Conservation (phyloP, 2,797 vertebrate genomes). For the Gobio occitaniae region DNA sequence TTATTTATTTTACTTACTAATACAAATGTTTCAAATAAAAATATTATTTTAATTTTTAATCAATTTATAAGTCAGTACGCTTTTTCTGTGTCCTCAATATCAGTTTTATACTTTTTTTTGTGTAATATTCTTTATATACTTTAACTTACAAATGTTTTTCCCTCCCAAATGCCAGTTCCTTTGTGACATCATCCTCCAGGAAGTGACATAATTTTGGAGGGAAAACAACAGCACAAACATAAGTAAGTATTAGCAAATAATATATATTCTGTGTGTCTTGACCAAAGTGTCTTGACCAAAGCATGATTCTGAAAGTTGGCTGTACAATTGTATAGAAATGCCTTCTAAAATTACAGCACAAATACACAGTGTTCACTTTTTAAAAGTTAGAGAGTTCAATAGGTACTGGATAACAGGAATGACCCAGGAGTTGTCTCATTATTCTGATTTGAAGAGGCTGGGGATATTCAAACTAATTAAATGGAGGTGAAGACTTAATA, state of each 20-base stretch:
- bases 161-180: neutral
- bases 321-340: neutral
- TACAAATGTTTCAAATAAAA: too few species aligned
- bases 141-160: neutral
- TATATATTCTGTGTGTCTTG: neutral
- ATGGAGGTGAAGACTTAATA: conserved; percentile 4
- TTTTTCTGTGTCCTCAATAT: neutral
- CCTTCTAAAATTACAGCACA: neutral
- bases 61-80: neutral
- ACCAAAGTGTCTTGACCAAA: neutral
- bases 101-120: neutral
- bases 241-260: neutral
- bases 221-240: neutral
- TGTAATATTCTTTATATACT: neutral
- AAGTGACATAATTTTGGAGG: neutral
- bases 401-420: conserved; percentile 16
- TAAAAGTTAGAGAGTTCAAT: conserved; percentile 8
- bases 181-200: neutral
- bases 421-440: conserved; percentile 29
- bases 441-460: conserved; percentile 39
- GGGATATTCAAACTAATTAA: conserved; percentile 49
- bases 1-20: too few species aligned
- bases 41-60: neutral
- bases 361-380: neutral
- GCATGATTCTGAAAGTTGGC: neutral